Percentiles rank a stretch among this genome's conserved stretches.
phyloP scores from a whole-genome alignment of 2,113 vertebrate species.

The Uria aalge region DNA sequence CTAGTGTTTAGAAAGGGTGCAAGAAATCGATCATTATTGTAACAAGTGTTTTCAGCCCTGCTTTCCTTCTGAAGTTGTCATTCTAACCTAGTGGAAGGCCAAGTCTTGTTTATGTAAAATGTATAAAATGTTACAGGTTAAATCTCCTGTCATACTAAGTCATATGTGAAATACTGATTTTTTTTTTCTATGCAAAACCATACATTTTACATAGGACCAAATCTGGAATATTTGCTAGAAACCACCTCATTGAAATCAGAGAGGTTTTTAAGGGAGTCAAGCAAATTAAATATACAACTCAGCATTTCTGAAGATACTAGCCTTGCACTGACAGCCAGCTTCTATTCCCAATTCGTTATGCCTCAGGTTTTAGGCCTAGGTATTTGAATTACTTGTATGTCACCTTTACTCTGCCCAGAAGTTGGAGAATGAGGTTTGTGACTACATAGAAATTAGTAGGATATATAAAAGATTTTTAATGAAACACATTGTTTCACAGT shows the following conservation, averaged over 20 bases:
- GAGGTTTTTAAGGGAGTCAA: neutral
- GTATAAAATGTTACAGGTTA: neutral
- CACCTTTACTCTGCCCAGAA: neutral
- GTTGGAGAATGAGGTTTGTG: neutral
- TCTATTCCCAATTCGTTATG: neutral
- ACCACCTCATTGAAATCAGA: neutral
- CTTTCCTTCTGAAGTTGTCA: neutral
- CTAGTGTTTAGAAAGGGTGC: neutral
- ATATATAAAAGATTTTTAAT: neutral
- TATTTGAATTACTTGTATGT: neutral
- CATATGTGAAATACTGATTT: neutral
- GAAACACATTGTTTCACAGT: neutral
- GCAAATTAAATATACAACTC: neutral
- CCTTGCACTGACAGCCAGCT: neutral
- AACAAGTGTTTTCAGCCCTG: neutral
- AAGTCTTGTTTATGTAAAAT: neutral
- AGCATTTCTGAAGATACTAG: neutral
- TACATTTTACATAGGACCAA: neutral
- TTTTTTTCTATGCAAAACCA: neutral
- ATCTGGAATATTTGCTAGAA: neutral
- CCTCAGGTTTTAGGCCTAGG: neutral
- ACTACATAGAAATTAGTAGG: neutral
- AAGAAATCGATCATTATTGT: neutral
- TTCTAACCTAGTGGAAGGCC: neutral
- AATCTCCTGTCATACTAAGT: neutral